These are phyloP conservation scores for Dipodomys merriami DNA, from an alignment of 2,113 vertebrate genomes.

Conservation along the genomic window DNA sequence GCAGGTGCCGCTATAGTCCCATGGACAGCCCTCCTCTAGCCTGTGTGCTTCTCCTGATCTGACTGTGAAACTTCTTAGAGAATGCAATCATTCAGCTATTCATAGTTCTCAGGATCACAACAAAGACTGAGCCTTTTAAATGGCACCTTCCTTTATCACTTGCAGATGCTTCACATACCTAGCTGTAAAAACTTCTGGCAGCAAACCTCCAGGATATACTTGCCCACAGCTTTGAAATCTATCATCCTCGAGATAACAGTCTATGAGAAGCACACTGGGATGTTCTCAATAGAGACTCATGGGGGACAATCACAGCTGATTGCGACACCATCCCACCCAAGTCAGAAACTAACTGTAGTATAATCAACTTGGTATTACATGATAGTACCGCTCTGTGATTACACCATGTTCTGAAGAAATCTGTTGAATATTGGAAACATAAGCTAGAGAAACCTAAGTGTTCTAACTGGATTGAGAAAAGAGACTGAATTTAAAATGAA, in stretches of 20 bases:
- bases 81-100: conserved; percentile 72
- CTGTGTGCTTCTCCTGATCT: neutral
- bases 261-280: conserved; percentile 26
- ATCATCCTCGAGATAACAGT: neutral
- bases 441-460: neutral
- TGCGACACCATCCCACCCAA: conserved; percentile 39
- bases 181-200: conserved; percentile 7
- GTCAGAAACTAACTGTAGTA: neutral
- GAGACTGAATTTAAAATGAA: neutral
- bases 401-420: conserved; percentile 12
- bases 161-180: neutral
- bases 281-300: neutral
- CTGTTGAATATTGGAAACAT: conserved; percentile 12
- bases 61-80: conserved; percentile 1
- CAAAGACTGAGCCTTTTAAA: conserved; percentile 12
- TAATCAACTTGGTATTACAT: conserved; percentile 49
- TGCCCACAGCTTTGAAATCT: conserved; percentile 32
- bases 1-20: too few species aligned
- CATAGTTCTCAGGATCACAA: neutral
- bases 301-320: conserved; percentile 71
- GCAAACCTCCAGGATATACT: neutral
- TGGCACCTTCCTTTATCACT: neutral
- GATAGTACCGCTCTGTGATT: neutral
- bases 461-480: neutral
- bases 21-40: neutral